Percentiles rank a stretch among this genome's conserved stretches.
phyloP scores from a whole-genome alignment of 2,888 invertebrate species.

The Ecdyonurus torrentis region DNA sequence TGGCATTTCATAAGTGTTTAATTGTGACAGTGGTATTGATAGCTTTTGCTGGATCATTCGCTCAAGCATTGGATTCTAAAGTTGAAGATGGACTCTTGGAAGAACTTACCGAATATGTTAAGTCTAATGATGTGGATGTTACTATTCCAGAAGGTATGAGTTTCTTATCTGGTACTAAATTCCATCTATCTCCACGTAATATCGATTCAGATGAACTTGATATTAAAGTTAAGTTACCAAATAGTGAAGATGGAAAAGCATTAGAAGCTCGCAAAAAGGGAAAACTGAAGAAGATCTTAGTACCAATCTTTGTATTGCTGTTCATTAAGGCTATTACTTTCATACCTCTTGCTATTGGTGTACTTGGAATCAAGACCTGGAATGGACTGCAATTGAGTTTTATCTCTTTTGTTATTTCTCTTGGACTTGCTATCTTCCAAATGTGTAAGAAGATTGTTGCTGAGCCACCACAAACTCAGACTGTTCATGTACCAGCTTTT shows the following conservation, averaged over 20 bases:
- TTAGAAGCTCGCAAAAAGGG: slow-evolving; percentile 39
- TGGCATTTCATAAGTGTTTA: neutral
- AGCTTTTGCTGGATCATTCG: slow-evolving; percentile 24
- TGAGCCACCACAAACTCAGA: slow-evolving; percentile 47
- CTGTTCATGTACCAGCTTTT: neutral
- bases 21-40: neutral
- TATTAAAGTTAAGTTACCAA: slow-evolving; percentile 48
- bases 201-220: slow-evolving; percentile 58
- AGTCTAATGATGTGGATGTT: slow-evolving; percentile 63
- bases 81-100: slow-evolving; percentile 43
- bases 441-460: slow-evolving; percentile 76
- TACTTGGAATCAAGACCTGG: slow-evolving; percentile 75
- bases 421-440: slow-evolving; percentile 74
- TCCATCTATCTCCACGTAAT: slow-evolving; percentile 62
- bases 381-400: slow-evolving; percentile 75
- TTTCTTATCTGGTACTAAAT: slow-evolving; percentile 42
- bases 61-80: slow-evolving; percentile 37
- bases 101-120: slow-evolving; percentile 50
- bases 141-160: slow-evolving; percentile 36
- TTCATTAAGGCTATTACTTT: slow-evolving; percentile 75
- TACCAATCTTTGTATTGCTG: slow-evolving; percentile 70
- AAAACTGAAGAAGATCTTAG: slow-evolving; percentile 70
- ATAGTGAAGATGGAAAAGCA: slow-evolving; percentile 20
- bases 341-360: slow-evolving; percentile 69
- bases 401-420: slow-evolving; percentile 74